Conservation (phyloP, 2,888 invertebrate genomes). For the Clivina fossor region DNA sequence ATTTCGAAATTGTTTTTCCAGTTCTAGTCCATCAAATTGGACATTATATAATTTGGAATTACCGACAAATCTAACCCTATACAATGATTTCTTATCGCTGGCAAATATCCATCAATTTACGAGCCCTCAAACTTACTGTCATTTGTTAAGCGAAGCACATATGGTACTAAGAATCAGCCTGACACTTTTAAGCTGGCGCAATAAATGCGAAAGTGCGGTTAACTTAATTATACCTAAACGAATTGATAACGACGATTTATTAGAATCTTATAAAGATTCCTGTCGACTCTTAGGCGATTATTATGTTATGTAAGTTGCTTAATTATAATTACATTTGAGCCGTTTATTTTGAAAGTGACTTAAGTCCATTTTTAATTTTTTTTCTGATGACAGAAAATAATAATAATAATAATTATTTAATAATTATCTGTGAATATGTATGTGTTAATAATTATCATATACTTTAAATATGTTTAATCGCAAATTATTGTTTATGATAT, state of each 20-base stretch:
- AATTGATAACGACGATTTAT: conserved; percentile 50
- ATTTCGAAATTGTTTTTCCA: conserved; percentile 41
- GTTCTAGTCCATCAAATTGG: conserved; percentile 58
- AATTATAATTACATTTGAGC: not conserved
- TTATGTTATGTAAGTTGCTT: conserved; percentile 54
- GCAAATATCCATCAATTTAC: conserved; percentile 65
- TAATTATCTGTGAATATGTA: too few species aligned
- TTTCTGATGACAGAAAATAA: too few species aligned
- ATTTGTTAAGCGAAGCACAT: conserved; percentile 73
- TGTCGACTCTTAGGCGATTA: conserved; percentile 62
- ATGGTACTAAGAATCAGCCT: conserved; percentile 62
- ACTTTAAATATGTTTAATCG: too few species aligned
- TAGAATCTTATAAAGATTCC: conserved; percentile 55
- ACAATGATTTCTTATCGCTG: conserved; percentile 69
- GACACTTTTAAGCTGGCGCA: conserved; percentile 49
- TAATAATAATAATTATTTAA: not conserved
- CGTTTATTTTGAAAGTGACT: too few species aligned
- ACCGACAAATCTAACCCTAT: conserved; percentile 65
- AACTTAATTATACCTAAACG: conserved; percentile 44
- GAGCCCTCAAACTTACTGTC: conserved; percentile 68
- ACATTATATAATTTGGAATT: conserved; percentile 72
- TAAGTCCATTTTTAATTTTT: too few species aligned
- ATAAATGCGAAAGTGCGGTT: conserved; percentile 48
- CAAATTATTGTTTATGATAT: too few species aligned
- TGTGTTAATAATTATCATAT: too few species aligned